These are phyloP conservation scores for Poeciliopsis turneri DNA, from an alignment of 2,797 vertebrate genomes.

Conservation along the genomic window DNA sequence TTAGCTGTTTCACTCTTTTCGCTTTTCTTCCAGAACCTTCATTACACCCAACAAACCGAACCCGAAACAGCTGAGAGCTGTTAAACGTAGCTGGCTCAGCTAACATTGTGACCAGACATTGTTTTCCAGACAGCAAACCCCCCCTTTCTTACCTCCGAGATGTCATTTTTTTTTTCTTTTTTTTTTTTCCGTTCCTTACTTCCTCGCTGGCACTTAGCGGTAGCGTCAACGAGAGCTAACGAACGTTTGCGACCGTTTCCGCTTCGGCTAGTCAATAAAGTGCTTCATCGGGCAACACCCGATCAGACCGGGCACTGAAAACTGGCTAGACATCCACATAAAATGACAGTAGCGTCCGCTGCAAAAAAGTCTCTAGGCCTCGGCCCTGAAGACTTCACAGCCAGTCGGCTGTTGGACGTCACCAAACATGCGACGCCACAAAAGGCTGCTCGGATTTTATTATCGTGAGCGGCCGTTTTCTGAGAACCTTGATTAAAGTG, in stretches of 20 bases:
- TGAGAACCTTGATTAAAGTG: background rate
- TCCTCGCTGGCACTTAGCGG: constrained; percentile 75
- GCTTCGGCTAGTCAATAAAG: constrained; percentile 55
- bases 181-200: constrained; percentile 54
- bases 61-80: constrained; percentile 22
- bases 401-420: constrained; percentile 80
- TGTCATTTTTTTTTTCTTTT: constrained; percentile 80
- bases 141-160: constrained; percentile 80
- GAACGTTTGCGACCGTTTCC: constrained; percentile 57
- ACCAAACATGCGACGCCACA: constrained; percentile 81
- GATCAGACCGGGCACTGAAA: constrained; percentile 63
- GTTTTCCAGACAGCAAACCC: constrained; percentile 50
- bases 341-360: constrained; percentile 36
- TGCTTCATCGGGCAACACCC: constrained; percentile 72
- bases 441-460: constrained; percentile 26
- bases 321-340: constrained; percentile 50
- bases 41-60: background rate
- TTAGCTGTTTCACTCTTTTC: constrained; percentile 17
- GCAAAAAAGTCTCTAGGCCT: constrained; percentile 75
- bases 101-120: constrained; percentile 39
- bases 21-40: constrained; percentile 30
- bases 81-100: constrained; percentile 37
- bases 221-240: constrained; percentile 65
- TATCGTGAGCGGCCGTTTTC: constrained; percentile 26
- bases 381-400: constrained; percentile 73